These are phyloP conservation scores for Microctonus aethiopoides DNA, from an alignment of 2,888 invertebrate genomes.

Conservation along the genomic window DNA sequence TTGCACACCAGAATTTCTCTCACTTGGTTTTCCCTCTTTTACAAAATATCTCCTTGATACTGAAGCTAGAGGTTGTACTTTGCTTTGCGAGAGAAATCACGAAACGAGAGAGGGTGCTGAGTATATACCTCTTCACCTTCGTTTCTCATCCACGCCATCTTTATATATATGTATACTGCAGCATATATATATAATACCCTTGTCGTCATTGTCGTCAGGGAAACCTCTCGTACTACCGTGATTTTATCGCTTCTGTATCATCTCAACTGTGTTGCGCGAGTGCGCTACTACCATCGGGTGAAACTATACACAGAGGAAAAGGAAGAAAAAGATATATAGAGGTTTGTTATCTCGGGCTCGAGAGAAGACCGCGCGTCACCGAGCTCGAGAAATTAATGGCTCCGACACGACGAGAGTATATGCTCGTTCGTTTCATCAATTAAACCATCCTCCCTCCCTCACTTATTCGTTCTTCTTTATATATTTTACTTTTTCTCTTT, in stretches of 20 bases:
- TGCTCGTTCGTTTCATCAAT: slow-evolving; percentile 31
- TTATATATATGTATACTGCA: neutral
- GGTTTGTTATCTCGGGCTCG: slow-evolving; percentile 61
- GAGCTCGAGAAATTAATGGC: slow-evolving; percentile 36
- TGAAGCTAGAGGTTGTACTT: neutral
- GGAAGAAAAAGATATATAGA: slow-evolving; percentile 45
- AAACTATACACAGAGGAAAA: neutral
- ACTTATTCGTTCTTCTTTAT: slow-evolving; percentile 4
- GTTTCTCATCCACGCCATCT: neutral
- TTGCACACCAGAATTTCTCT: slow-evolving; percentile 35
- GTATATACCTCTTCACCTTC: slow-evolving; percentile 4
- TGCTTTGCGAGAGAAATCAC: neutral
- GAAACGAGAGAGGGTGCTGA: slow-evolving; percentile 2
- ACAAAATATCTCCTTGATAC: slow-evolving; percentile 2
- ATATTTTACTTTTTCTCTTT: neutral
- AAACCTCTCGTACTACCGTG: slow-evolving; percentile 39
- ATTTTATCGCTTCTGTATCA: slow-evolving; percentile 64
- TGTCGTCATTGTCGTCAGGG: slow-evolving; percentile 13
- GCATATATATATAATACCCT: too few relatives aligned
- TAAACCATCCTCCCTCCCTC: slow-evolving; percentile 21
- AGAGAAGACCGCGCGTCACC: slow-evolving; percentile 25
- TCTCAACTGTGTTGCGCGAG: slow-evolving; percentile 53
- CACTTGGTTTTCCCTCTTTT: slow-evolving; percentile 22
- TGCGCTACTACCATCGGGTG: neutral
- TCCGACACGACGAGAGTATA: slow-evolving; percentile 23